phyloP scores from a whole-genome alignment of 1,140 invertebrate species.

The Caenorhabditis remanei region DNA sequence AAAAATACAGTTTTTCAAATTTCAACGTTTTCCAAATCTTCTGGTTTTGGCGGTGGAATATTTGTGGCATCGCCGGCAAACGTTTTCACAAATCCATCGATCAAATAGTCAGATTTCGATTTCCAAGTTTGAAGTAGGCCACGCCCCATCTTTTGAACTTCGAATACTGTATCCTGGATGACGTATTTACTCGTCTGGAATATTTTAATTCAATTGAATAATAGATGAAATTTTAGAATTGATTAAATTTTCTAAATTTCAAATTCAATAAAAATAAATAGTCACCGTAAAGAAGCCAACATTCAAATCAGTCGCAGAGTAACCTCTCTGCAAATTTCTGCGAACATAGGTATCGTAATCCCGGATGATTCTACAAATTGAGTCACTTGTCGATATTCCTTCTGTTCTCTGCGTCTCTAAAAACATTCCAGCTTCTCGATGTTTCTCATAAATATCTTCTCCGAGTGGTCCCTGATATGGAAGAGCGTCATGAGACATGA shows the following conservation, averaged over 20 bases:
- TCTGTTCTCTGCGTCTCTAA: slow-evolving; percentile 56
- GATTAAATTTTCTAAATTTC: neutral
- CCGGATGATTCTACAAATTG: slow-evolving; percentile 40
- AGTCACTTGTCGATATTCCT: slow-evolving; percentile 56
- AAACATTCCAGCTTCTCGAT: slow-evolving; percentile 3
- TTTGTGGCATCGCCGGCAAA: neutral
- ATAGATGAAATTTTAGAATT: no score
- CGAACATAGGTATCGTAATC: slow-evolving; percentile 41
- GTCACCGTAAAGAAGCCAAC: slow-evolving; percentile 39
- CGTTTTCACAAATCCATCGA: slow-evolving; percentile 16
- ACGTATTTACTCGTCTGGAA: slow-evolving; percentile 23
- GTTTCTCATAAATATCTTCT: slow-evolving; percentile 20
- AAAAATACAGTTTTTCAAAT: neutral
- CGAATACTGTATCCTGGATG: slow-evolving; percentile 8
- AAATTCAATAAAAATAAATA: no score
- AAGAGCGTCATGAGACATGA: slow-evolving; percentile 98
- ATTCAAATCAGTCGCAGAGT: slow-evolving; percentile 8
- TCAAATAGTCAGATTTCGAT: slow-evolving; percentile 31
- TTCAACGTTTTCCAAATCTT: neutral
- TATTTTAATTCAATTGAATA: neutral
- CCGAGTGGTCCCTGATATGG: slow-evolving; percentile 83
- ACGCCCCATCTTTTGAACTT: neutral
- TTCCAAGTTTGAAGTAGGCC: slow-evolving; percentile 30
- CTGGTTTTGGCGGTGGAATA: neutral
- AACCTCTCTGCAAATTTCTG: slow-evolving; percentile 52